Conservation (phyloP, 2,113 vertebrate species). For the Colossoma macropomum region DNA sequence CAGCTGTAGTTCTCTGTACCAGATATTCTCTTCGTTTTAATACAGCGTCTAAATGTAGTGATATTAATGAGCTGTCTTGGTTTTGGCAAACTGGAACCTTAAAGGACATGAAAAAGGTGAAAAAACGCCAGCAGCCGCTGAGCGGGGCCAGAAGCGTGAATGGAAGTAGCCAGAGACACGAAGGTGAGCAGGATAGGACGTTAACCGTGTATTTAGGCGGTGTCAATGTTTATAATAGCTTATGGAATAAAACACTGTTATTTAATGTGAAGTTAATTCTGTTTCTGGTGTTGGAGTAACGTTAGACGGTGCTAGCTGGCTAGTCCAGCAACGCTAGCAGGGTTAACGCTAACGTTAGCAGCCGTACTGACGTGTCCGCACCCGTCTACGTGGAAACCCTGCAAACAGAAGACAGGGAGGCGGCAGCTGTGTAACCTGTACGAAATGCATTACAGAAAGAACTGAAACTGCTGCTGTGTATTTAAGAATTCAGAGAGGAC, state of each 20-base stretch:
- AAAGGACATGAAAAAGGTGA: slow-evolving; percentile 72
- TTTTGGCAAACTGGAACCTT: not conserved
- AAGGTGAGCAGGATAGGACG: slow-evolving; percentile 58
- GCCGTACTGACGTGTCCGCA: not conserved
- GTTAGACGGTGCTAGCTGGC: too few species aligned
- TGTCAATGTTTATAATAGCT: not conserved
- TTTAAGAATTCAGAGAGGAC: too few species aligned
- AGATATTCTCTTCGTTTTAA: not conserved
- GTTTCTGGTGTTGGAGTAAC: too few species aligned
- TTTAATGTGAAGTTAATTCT: too few species aligned
- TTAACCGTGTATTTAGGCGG: not conserved
- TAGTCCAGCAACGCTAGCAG: too few species aligned
- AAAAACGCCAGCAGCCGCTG: slow-evolving; percentile 61
- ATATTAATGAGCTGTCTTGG: not conserved
- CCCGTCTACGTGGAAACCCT: slow-evolving; percentile 4
- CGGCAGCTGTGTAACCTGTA: not conserved
- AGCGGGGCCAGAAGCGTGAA: slow-evolving; percentile 58
- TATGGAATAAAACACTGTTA: too few species aligned
- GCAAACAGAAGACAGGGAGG: not conserved
- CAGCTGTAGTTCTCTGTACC: too few species aligned
- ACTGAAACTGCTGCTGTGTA: not conserved
- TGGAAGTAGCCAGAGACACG: slow-evolving; percentile 55
- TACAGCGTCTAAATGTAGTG: not conserved
- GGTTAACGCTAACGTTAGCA: not conserved
- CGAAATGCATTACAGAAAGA: too few species aligned